Base-by-base conservation (phyloP, 2,797 vertebrate genomes). In the Enteromius unitaeniatus region DNA sequence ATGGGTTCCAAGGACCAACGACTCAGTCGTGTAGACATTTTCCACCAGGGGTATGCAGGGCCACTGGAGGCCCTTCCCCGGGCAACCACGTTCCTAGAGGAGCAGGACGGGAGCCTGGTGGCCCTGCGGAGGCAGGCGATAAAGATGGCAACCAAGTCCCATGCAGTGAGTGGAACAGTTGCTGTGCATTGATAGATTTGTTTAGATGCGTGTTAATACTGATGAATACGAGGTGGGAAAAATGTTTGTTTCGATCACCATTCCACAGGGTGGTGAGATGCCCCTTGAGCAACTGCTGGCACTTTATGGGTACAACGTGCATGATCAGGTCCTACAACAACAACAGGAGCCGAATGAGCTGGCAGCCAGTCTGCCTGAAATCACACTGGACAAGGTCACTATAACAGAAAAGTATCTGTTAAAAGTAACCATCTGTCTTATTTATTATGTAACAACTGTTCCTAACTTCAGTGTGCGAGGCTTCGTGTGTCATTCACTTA, bases 201-300 rank as follows among this genome's bases (percentile, higher is more conserved):
- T 53, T 23, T 37, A 23, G 21, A 3, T 40, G 15, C 3, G 6
- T 69, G 47, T 26, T 26, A 1, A 26, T 28, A 0, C 13, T 15
- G 60, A 62, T 62, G 60, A 28, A 62, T 28, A 28, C 1, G 23
- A 62, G 13, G 11, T 23, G 14, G 40, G 40, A 4, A 42, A 42
- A 13, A 45, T 19, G 23, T 17, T 13, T 19, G 19, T 28, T 31
- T n/a, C 9, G 53, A 77, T 69, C 72, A 69, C 84, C 69, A 85
- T 70, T 17, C 86, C 31, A 87, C 88, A 99, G 97, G 96, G 93
- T 91, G 92, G 93, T 85, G 97, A 97, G 92, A 95, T 97, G 95
- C 96, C 96, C 31, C 94, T 99, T 84, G 96, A 98, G 75, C 95
- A 99, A 91, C 95, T 99, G 91, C 93, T 99, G 45, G 96, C 97